Evolutionary conservation across 2,113 vertebrate genomes (phyloP).

Genomic region (Gambusia affinis): DNA sequence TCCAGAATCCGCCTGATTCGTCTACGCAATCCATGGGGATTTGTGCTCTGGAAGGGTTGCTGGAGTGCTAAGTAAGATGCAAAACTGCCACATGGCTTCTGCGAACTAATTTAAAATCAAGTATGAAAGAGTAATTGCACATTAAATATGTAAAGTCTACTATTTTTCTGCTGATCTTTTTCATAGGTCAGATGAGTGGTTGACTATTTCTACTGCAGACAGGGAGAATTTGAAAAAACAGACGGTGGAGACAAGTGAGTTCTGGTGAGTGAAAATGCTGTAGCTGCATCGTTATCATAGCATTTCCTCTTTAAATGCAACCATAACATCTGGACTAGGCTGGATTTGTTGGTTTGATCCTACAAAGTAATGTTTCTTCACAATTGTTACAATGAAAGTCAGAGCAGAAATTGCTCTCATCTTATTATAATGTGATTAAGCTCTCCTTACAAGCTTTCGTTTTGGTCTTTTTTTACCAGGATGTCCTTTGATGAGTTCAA

Average conservation of each 20-base stretch:
- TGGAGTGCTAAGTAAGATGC: slow-evolving; percentile 86
- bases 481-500: slow-evolving; percentile 94
- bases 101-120: not conserved
- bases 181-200: slow-evolving; percentile 89
- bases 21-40: slow-evolving; percentile 96
- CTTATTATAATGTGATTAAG: not conserved
- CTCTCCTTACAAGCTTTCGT: not conserved
- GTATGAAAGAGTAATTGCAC: not conserved
- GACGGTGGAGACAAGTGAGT: slow-evolving; percentile 88
- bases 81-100: not conserved
- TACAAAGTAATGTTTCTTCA: not conserved
- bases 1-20: slow-evolving; percentile 86
- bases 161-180: slow-evolving; percentile 5
- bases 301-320: not conserved
- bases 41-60: slow-evolving; percentile 91
- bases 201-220: slow-evolving; percentile 83
- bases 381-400: not conserved
- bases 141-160: not conserved
- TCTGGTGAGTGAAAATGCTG: slow-evolving; percentile 84
- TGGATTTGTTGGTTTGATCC: not conserved
- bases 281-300: too few relatives aligned
- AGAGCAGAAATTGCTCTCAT: not conserved
- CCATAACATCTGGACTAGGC: not conserved
- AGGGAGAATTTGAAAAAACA: slow-evolving; percentile 87
- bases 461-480: slow-evolving; percentile 74